Conservation (phyloP, 2,113 vertebrate genomes). For the Peucedramus taeniatus region DNA sequence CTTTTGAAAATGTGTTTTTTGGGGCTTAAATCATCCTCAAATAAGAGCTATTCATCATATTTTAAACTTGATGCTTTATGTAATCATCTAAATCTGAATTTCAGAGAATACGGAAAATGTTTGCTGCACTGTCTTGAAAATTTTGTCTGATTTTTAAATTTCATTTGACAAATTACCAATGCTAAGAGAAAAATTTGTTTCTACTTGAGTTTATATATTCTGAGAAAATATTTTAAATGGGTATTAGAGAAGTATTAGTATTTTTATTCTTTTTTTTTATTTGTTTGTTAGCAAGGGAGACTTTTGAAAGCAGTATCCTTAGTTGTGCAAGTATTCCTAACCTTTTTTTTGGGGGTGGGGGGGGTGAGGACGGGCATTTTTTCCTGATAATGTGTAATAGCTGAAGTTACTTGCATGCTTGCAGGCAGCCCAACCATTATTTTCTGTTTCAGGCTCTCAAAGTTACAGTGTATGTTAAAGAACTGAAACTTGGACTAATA, state of each 20-base stretch:
- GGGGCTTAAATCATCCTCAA: neutral
- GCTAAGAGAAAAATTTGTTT: neutral
- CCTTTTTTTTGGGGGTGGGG: rapidly evolving
- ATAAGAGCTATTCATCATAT: neutral
- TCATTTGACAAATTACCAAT: neutral
- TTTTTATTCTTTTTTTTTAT: rapidly evolving
- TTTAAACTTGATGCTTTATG: neutral
- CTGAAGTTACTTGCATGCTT: neutral
- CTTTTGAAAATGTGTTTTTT: neutral
- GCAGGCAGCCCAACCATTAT: neutral
- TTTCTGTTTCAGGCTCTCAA: neutral
- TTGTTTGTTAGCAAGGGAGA: neutral
- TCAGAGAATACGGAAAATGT: neutral
- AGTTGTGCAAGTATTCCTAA: neutral
- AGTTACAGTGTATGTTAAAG: neutral
- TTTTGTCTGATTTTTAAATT: neutral
- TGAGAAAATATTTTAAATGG: neutral
- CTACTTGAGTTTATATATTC: neutral
- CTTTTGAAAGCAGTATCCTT: neutral
- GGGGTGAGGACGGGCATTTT: rapidly evolving
- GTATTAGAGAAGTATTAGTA: neutral
- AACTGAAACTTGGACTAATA: neutral
- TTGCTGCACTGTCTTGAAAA: neutral
- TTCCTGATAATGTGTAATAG: neutral
- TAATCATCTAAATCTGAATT: neutral